phyloP scores from a whole-genome alignment of 1,140 invertebrate genomes.

The Armadillidium nasatum region DNA sequence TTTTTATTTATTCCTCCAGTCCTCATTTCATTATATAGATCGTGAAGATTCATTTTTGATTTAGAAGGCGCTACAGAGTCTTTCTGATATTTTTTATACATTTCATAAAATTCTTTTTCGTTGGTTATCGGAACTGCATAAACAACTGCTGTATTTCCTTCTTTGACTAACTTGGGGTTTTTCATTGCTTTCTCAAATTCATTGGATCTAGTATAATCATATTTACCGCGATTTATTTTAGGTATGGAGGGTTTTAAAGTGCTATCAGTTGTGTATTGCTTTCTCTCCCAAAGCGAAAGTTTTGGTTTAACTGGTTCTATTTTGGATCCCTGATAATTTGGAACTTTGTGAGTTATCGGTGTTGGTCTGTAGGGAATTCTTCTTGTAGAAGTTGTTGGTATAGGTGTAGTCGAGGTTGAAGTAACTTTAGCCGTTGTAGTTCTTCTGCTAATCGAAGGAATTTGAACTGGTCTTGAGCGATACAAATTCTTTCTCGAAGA shows the following conservation, averaged over 20 bases:
- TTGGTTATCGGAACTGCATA: constrained; percentile 27
- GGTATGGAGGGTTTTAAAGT: background rate
- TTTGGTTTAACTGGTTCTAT: background rate
- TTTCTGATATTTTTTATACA: constrained; percentile 27
- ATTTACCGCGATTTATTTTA: background rate
- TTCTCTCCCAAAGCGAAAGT: constrained; percentile 1
- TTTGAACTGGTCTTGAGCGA: background rate
- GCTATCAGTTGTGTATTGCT: background rate
- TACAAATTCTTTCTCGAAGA: background rate
- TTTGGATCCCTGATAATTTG: background rate
- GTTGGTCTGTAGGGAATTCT: background rate
- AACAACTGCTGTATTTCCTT: constrained; percentile 25
- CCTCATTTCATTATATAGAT: constrained; percentile 17
- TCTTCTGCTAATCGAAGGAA: background rate
- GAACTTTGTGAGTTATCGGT: background rate
- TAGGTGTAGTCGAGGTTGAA: background rate
- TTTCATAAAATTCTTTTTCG: constrained; percentile 25
- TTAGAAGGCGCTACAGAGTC: constrained; percentile 19
- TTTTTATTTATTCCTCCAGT: constrained; percentile 4
- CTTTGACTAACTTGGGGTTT: constrained; percentile 25
- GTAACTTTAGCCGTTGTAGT: background rate
- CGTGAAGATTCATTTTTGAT: constrained; percentile 24
- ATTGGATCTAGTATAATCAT: background rate
- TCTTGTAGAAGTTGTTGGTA: background rate
- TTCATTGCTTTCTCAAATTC: constrained; percentile 27